Conservation (phyloP, 2,888 invertebrate species). For the Colletes collaris region DNA sequence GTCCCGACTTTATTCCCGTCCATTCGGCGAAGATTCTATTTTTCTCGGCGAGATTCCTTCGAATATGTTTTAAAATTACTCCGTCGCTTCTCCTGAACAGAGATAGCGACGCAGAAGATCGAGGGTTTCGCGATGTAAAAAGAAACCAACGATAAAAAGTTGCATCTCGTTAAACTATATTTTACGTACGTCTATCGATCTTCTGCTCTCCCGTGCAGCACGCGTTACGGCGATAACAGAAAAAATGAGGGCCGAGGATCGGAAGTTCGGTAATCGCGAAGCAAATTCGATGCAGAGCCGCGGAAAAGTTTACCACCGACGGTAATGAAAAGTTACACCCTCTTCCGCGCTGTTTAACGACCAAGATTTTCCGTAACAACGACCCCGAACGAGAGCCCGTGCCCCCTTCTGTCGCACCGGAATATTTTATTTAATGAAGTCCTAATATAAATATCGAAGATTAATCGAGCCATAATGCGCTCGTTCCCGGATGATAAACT, state of each 20-base stretch:
- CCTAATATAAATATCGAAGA: slow-evolving; percentile 81
- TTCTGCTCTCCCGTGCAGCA: too few species aligned
- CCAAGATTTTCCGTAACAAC: slow-evolving; percentile 39
- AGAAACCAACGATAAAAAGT: too few species aligned
- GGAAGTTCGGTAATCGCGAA: slow-evolving; percentile 27
- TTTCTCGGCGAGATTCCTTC: slow-evolving; percentile 36
- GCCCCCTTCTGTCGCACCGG: slow-evolving; percentile 27
- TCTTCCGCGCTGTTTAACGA: slow-evolving; percentile 26
- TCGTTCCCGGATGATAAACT: slow-evolving; percentile 81
- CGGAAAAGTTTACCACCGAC: slow-evolving; percentile 23
- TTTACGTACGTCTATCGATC: too few species aligned
- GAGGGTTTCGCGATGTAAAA: too few species aligned
- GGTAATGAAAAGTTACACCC: slow-evolving; percentile 60
- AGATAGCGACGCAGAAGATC: slow-evolving; percentile 29
- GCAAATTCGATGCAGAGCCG: slow-evolving; percentile 19
- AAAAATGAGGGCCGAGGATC: neutral
- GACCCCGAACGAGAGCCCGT: slow-evolving; percentile 16
- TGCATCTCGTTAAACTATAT: too few species aligned
- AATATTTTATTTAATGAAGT: slow-evolving; percentile 76
- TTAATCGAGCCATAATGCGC: slow-evolving; percentile 81
- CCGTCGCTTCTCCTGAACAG: slow-evolving; percentile 2
- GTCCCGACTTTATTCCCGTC: slow-evolving; percentile 51
- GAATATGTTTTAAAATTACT: slow-evolving; percentile 56
- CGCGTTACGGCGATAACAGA: neutral
- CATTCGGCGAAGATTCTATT: slow-evolving; percentile 55